A percentile compares a stretch with the other conserved stretches of the same genome.
These are phyloP conservation scores for Plagodis dolabraria DNA, from an alignment of 2,888 invertebrate species.

Conservation along the genomic window DNA sequence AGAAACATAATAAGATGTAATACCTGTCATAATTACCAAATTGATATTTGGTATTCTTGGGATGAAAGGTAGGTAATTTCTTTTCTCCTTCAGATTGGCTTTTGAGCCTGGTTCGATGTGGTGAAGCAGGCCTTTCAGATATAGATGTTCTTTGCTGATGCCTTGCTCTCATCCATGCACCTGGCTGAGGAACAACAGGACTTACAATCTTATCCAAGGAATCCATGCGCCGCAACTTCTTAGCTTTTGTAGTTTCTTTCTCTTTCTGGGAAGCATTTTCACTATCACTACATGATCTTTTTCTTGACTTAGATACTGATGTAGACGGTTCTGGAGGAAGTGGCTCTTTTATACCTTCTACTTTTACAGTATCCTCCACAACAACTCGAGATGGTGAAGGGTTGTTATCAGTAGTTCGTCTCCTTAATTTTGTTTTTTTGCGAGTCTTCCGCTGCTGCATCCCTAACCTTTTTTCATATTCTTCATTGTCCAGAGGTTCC, in stretches of 20 bases:
- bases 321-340: slow-evolving; percentile 70
- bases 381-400: slow-evolving; percentile 54
- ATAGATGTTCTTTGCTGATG: slow-evolving; percentile 66
- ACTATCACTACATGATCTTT: slow-evolving; percentile 83
- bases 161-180: slow-evolving; percentile 89
- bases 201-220: slow-evolving; percentile 95
- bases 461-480: slow-evolving; percentile 91
- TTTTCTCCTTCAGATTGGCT: slow-evolving; percentile 69
- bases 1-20: too few species aligned
- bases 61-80: slow-evolving; percentile 87
- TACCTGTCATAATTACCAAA: slow-evolving; percentile 98
- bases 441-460: slow-evolving; percentile 89
- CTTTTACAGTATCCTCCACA: slow-evolving; percentile 52
- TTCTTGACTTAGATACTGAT: slow-evolving; percentile 68
- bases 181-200: slow-evolving; percentile 95
- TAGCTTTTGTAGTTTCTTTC: slow-evolving; percentile 78
- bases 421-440: slow-evolving; percentile 86
- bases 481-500: slow-evolving; percentile 91
- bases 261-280: slow-evolving; percentile 83
- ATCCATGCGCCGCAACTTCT: slow-evolving; percentile 88
- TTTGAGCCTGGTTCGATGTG: slow-evolving; percentile 60
- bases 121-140: slow-evolving; percentile 79
- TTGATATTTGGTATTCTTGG: slow-evolving; percentile 92
- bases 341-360: slow-evolving; percentile 69
- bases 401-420: slow-evolving; percentile 77